A percentile compares a stretch with the other conserved stretches of the same genome.
Conservation (phyloP, 2,888 invertebrate species). For the Hirtodrosophila cameraria region DNA sequence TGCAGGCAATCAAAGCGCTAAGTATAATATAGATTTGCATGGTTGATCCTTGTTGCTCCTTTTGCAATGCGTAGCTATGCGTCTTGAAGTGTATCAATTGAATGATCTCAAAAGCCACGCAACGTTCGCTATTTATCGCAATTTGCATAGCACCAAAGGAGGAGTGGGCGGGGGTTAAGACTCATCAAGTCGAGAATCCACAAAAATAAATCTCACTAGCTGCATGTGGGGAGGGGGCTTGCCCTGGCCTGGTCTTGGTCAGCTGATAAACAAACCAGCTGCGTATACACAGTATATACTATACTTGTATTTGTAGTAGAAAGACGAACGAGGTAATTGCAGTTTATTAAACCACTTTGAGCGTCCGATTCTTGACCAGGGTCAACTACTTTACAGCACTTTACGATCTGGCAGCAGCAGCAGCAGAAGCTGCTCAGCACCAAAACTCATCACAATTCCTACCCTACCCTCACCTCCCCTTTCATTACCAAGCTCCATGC, state of each 20-base stretch:
- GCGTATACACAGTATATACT: slow-evolving; percentile 7
- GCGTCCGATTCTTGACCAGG: slow-evolving; percentile 73
- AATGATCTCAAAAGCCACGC: slow-evolving; percentile 61
- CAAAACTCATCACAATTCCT: slow-evolving; percentile 16
- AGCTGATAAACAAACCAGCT: slow-evolving; percentile 50
- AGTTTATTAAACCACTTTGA: slow-evolving; percentile 75
- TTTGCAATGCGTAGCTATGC: slow-evolving; percentile 7
- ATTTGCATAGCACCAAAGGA: slow-evolving; percentile 27
- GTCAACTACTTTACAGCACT: slow-evolving; percentile 68
- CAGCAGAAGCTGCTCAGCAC: slow-evolving; percentile 16
- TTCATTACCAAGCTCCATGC: no score
- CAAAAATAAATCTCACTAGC: slow-evolving; percentile 66
- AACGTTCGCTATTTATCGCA: slow-evolving; percentile 61
- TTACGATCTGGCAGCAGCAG: slow-evolving; percentile 28
- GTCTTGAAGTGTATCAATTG: slow-evolving; percentile 55
- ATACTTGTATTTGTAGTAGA: no score
- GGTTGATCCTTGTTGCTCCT: slow-evolving; percentile 5
- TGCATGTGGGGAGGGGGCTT: slow-evolving; percentile 33
- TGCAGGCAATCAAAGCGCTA: slow-evolving; percentile 67
- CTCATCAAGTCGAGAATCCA: slow-evolving; percentile 64
- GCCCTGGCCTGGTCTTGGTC: slow-evolving; percentile 42
- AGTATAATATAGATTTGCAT: slow-evolving; percentile 76
- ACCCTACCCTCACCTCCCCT: not conserved
- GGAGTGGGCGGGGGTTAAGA: slow-evolving; percentile 8
- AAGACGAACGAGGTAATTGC: slow-evolving; percentile 65